A percentile compares a stretch with the other conserved stretches of the same genome.
Evolutionary conservation across 1,140 invertebrate species (phyloP).

Genomic region (Antheraea pernyi): DNA sequence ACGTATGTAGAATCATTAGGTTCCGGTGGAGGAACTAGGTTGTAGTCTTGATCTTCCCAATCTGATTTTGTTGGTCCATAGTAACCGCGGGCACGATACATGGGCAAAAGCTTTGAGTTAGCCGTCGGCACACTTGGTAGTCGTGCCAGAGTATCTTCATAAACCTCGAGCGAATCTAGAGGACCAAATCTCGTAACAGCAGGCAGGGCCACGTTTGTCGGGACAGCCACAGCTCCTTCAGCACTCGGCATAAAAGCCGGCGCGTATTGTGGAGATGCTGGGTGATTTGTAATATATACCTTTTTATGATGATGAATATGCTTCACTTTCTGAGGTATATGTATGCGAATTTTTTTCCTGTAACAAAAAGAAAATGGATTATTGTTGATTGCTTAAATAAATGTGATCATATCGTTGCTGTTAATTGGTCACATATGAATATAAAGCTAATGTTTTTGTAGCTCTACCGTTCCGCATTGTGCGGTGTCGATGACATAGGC

Average conservation of each 20-base stretch:
- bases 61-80: slow-evolving; percentile 68
- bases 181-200: slow-evolving; percentile 53
- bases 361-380: slow-evolving; percentile 56
- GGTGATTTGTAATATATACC: slow-evolving; percentile 75
- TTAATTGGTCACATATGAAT: slow-evolving; percentile 42
- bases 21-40: slow-evolving; percentile 43
- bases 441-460: slow-evolving; percentile 28
- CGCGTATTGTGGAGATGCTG: slow-evolving; percentile 66
- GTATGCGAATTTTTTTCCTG: slow-evolving; percentile 79
- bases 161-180: slow-evolving; percentile 53
- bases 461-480: slow-evolving; percentile 48
- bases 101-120: slow-evolving; percentile 64
- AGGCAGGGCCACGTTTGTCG: slow-evolving; percentile 55
- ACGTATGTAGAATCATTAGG: slow-evolving; percentile 33
- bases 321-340: slow-evolving; percentile 78
- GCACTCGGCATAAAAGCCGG: slow-evolving; percentile 63
- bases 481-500: slow-evolving; percentile 53
- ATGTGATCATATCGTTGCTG: slow-evolving; percentile 17
- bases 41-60: slow-evolving; percentile 59
- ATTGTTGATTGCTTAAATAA: slow-evolving; percentile 26
- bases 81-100: slow-evolving; percentile 70
- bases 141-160: slow-evolving; percentile 49
- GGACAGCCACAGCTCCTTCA: slow-evolving; percentile 59
- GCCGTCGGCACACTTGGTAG: slow-evolving; percentile 36
- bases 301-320: slow-evolving; percentile 79